Conservation (phyloP, 2,888 invertebrate species). For the Gisinianus flammeolus region DNA sequence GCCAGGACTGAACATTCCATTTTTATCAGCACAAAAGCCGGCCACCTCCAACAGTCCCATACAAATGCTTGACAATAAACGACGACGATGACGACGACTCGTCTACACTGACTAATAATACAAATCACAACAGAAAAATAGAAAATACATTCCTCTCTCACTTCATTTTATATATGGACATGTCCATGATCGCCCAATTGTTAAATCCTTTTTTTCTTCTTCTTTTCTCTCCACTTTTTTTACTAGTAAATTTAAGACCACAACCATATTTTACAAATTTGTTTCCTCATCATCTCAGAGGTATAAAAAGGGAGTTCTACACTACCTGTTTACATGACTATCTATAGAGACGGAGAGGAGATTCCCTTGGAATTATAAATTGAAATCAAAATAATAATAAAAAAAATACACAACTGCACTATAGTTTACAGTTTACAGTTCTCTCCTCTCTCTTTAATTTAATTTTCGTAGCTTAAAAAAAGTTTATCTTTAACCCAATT, state of each 20-base stretch:
- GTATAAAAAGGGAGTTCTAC: too few species aligned
- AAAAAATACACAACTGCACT: not conserved
- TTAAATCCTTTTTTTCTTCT: not conserved
- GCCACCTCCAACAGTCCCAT: constrained; percentile 7
- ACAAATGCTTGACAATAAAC: not conserved
- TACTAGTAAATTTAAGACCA: not conserved
- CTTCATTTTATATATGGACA: constrained; percentile 9
- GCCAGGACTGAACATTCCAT: constrained; percentile 12
- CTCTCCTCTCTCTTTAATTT: not conserved
- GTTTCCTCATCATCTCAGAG: not conserved
- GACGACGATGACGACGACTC: constrained; percentile 13
- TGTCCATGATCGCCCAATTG: constrained; percentile 11
- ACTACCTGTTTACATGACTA: too few species aligned
- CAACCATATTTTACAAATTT: too few species aligned
- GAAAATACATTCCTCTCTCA: not conserved
- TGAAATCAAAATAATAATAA: not conserved
- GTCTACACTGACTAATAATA: constrained; percentile 18
- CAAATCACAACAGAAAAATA: constrained; percentile 5
- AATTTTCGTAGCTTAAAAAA: not conserved
- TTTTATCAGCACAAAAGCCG: constrained; percentile 28
- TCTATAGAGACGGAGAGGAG: too few species aligned
- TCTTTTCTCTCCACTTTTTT: too few species aligned
- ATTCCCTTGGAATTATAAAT: too few species aligned
- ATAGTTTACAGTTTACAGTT: not conserved
- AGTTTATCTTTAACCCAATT: not conserved